phyloP scores from a whole-genome alignment of 1,140 invertebrate genomes.

The Drosophila azteca region DNA sequence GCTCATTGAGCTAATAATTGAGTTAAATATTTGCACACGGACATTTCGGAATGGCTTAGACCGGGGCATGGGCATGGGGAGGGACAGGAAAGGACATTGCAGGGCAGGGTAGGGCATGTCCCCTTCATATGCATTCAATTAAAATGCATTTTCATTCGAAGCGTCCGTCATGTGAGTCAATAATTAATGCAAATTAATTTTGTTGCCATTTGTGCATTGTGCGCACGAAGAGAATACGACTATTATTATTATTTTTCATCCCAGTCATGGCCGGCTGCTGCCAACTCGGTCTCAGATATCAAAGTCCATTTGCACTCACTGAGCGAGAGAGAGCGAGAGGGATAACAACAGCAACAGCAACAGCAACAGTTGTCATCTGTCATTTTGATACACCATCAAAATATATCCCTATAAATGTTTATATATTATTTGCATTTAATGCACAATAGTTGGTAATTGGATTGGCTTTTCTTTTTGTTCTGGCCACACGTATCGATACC shows the following conservation, averaged over 20 bases:
- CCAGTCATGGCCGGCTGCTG: no score
- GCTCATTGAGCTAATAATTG: conserved; percentile 46
- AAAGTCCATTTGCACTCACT: no score
- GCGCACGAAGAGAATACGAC: no score
- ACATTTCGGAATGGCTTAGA: conserved; percentile 33
- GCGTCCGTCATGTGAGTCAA: conserved; percentile 31
- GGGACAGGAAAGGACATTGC: no score
- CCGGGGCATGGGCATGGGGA: no score
- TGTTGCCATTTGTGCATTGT: conserved; percentile 24
- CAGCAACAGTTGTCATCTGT: conserved; percentile 10
- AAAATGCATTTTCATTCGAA: conserved; percentile 35
- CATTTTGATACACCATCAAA: conserved; percentile 1
- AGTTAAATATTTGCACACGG: conserved; percentile 46
- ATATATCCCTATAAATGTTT: no score
- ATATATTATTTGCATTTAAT: neutral
- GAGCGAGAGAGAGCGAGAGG: no score
- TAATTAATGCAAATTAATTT: conserved; percentile 56
- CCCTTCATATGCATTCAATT: conserved; percentile 13
- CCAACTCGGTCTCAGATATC: no score
- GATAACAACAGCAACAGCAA: neutral
- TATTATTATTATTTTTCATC: no score
- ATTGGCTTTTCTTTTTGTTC: neutral
- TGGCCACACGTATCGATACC: neutral
- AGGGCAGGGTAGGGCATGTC: no score
- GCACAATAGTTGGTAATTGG: neutral